Evolutionary conservation across 1,140 invertebrate genomes (phyloP).

Genomic region (Procambarus virginalis): DNA sequence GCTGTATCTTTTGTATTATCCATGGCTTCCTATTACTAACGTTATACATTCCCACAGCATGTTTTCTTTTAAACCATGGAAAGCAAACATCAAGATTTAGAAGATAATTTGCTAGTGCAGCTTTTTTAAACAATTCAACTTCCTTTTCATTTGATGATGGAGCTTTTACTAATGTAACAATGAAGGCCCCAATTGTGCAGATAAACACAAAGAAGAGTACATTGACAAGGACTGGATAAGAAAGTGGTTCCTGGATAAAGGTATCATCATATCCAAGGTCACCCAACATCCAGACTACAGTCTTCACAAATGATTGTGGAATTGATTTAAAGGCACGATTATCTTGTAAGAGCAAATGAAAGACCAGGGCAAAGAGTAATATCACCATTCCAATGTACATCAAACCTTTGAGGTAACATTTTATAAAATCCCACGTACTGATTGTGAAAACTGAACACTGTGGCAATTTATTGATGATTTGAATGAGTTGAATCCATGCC

Average conservation of each 20-base stretch:
- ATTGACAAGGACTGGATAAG: conserved; percentile 47
- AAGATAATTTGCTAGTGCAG: conserved; percentile 11
- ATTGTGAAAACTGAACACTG: conserved; percentile 27
- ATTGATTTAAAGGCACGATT: conserved; percentile 35
- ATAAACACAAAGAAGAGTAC: conserved; percentile 61
- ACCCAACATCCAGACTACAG: conserved; percentile 59
- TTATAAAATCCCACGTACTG: conserved; percentile 28
- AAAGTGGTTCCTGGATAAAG: conserved; percentile 33
- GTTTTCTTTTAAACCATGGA: conserved; percentile 18
- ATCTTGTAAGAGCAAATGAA: conserved; percentile 46
- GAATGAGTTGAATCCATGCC: conserved; percentile 35
- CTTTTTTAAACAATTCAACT: conserved; percentile 17
- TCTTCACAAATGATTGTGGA: conserved; percentile 58
- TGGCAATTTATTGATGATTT: conserved; percentile 37
- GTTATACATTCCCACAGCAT: neutral
- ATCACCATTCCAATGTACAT: conserved; percentile 51
- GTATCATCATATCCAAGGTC: conserved; percentile 59
- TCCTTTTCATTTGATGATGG: conserved; percentile 34
- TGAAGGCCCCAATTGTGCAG: conserved; percentile 37
- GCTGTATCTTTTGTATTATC: neutral
- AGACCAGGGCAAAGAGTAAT: conserved; percentile 50
- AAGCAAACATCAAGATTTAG: conserved; percentile 44
- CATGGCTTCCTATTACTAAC: neutral
- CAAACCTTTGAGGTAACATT: conserved; percentile 50
- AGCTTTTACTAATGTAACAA: conserved; percentile 49